These are phyloP conservation scores for Rallus limicola DNA, from an alignment of 2,113 vertebrate genomes.

Conservation along the genomic window DNA sequence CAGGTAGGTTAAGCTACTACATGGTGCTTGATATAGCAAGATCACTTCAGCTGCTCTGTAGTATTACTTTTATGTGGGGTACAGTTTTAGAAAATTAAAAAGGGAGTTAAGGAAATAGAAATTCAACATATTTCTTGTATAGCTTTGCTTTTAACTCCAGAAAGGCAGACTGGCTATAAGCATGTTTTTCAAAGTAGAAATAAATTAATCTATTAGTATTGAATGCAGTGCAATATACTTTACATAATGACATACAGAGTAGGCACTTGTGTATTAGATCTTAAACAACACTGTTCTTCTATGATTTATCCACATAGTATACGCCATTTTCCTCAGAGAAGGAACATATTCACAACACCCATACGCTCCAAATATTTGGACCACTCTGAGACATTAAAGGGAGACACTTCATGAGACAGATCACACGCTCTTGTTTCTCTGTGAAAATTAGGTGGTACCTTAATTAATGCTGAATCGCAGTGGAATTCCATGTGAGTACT, in stretches of 20 bases:
- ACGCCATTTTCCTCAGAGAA: not conserved
- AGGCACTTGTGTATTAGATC: not conserved
- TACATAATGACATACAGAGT: not conserved
- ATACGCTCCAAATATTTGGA: conserved; percentile 34
- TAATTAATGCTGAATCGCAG: conserved; percentile 75
- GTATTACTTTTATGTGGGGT: not conserved
- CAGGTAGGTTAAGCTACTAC: not conserved
- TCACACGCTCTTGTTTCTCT: conserved; percentile 39
- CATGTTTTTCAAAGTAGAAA: not conserved
- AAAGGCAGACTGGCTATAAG: not conserved
- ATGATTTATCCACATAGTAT: not conserved
- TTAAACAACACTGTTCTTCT: not conserved
- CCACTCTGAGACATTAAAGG: conserved; percentile 14
- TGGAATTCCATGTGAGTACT: conserved; percentile 66
- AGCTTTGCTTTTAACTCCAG: too few species aligned
- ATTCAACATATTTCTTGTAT: not conserved
- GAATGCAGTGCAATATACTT: not conserved
- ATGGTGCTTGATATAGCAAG: not conserved
- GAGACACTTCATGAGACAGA: conserved; percentile 25
- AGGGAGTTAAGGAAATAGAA: not conserved
- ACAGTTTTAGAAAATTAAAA: not conserved
- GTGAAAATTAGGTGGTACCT: conserved; percentile 62
- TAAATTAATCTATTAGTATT: not conserved
- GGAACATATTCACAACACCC: not conserved
- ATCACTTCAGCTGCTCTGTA: not conserved